Evolutionary conservation across 2,888 invertebrate genomes (phyloP).

Genomic region (Tolmerus cingulatus): DNA sequence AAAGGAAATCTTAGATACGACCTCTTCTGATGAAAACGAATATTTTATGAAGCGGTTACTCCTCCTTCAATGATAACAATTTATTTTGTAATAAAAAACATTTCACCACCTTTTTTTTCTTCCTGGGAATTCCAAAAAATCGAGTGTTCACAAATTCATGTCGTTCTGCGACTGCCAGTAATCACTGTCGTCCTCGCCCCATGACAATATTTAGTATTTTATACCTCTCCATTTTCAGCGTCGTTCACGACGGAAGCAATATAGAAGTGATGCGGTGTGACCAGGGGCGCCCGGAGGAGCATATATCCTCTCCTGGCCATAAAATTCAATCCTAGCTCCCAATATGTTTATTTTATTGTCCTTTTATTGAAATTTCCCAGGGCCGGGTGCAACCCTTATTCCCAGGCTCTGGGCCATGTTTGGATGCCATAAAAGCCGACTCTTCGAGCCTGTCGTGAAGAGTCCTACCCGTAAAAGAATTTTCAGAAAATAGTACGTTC

Average conservation of each 20-base stretch:
- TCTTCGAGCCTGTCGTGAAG: not conserved
- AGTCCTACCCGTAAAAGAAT: not conserved
- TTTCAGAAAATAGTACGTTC: not conserved
- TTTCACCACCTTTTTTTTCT: not conserved
- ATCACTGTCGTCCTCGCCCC: not conserved
- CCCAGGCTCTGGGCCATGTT: not conserved
- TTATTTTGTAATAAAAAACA: not conserved
- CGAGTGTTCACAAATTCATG: not conserved
- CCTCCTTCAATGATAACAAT: not conserved
- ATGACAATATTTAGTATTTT: not conserved
- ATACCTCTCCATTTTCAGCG: not conserved
- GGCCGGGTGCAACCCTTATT: not conserved
- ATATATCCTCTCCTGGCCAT: conserved; percentile 11
- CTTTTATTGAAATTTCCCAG: conserved; percentile 34
- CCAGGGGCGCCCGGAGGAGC: not conserved
- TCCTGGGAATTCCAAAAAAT: not conserved
- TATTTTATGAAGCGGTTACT: not conserved
- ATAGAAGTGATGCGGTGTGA: not conserved
- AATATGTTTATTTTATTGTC: conserved; percentile 42
- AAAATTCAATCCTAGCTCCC: conserved; percentile 41
- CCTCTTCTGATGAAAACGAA: not conserved
- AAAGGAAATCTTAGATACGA: not conserved
- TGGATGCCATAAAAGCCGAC: conserved; percentile 15
- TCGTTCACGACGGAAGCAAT: not conserved
- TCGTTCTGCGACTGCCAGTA: not conserved